Conservation (phyloP, 1,140 invertebrate genomes). For the Conopomorpha cramerella region DNA sequence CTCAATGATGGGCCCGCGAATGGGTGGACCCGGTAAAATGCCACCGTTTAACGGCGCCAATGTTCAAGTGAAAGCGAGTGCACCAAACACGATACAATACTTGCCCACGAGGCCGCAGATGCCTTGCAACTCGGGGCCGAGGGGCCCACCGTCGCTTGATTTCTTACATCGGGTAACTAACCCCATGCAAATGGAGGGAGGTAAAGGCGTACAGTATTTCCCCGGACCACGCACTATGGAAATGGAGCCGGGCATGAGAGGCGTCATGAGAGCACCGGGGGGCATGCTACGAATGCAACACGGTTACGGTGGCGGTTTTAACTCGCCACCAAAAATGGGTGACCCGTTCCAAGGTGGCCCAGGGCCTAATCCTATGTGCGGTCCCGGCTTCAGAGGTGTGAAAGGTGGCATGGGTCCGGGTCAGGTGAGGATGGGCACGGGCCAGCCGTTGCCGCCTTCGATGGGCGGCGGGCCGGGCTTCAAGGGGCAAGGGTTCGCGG, state of each 20-base stretch:
- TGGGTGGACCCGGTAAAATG: conserved; percentile 60
- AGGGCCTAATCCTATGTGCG: conserved; percentile 50
- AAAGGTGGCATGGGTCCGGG: conserved; percentile 38
- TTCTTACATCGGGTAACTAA: conserved; percentile 89
- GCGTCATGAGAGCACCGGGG: conserved; percentile 38
- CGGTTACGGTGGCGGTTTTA: conserved; percentile 45
- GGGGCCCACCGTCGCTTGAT: conserved; percentile 87
- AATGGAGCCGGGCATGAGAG: conserved; percentile 62
- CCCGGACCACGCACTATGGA: conserved; percentile 59
- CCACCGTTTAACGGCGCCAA: conserved; percentile 81
- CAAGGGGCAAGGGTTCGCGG: conserved; percentile 72
- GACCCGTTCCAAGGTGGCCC: conserved; percentile 26
- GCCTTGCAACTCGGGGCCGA: conserved; percentile 65
- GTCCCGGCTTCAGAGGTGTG: conserved; percentile 45
- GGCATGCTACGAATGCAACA: conserved; percentile 51
- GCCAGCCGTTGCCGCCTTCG: conserved; percentile 76
- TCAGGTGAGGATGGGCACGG: conserved; percentile 30
- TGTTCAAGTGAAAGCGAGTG: conserved; percentile 93
- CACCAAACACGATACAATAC: conserved; percentile 97
- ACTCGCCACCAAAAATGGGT: conserved; percentile 48
- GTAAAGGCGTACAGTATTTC: conserved; percentile 78
- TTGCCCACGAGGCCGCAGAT: conserved; percentile 87
- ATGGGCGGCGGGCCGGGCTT: conserved; percentile 77
- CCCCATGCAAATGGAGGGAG: conserved; percentile 71
- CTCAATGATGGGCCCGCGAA: conserved; percentile 52